These are phyloP conservation scores for Drosophila pachea DNA, from an alignment of 1,140 invertebrate genomes.

Conservation along the genomic window DNA sequence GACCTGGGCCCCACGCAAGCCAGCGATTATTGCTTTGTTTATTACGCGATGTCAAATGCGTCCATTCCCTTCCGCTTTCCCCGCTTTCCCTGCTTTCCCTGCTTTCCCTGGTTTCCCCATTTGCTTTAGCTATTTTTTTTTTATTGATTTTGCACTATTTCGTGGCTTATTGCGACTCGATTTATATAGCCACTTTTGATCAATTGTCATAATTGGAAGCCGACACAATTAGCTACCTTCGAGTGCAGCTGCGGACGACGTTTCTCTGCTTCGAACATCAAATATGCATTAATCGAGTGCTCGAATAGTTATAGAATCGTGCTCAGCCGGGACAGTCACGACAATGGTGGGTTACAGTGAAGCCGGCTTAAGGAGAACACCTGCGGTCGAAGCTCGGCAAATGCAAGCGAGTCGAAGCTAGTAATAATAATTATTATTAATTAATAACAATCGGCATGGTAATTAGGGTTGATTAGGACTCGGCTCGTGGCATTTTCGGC, in stretches of 20 bases:
- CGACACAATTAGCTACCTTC: conserved; percentile 11
- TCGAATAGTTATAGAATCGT: neutral
- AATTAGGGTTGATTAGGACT: too few relatives aligned
- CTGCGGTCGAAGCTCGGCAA: too few relatives aligned
- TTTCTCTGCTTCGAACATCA: neutral
- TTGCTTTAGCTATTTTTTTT: too few relatives aligned
- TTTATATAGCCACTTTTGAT: conserved; percentile 4
- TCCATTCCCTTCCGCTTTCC: neutral
- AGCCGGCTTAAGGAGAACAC: too few relatives aligned
- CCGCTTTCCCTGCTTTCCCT: neutral
- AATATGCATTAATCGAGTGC: neutral
- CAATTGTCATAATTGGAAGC: neutral
- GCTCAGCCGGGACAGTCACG: neutral
- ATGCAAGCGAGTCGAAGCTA: too few relatives aligned
- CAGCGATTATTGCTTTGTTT: conserved; percentile 56
- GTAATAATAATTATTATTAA: too few relatives aligned
- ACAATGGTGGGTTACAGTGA: neutral
- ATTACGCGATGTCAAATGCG: conserved; percentile 23
- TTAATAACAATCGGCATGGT: too few relatives aligned
- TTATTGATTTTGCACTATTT: conserved; percentile 42
- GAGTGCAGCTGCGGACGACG: neutral
- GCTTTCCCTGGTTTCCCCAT: neutral
- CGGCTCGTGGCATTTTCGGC: too few relatives aligned
- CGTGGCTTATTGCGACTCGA: neutral
- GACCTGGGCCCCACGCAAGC: conserved; percentile 43